Evolutionary conservation across 2,888 invertebrate species (phyloP).

Genomic region (Zhengitettix transpicula): DNA sequence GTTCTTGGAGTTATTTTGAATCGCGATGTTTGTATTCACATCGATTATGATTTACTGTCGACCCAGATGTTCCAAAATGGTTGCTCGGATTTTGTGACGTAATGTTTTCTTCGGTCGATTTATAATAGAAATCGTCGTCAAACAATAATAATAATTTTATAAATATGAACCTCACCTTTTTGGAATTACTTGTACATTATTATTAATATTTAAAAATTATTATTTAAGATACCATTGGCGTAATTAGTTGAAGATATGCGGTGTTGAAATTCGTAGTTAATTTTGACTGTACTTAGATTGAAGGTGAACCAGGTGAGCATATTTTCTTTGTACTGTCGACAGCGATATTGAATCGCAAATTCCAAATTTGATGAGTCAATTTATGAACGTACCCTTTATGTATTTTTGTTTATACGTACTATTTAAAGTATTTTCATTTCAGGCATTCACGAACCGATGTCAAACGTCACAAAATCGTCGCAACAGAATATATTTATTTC

Average conservation of each 20-base stretch:
- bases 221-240: neutral
- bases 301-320: conserved; percentile 10
- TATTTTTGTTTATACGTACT: neutral
- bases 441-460: neutral
- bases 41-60: too few species aligned
- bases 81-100: conserved; percentile 8
- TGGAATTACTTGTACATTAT: neutral
- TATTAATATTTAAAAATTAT: neutral
- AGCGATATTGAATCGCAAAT: neutral
- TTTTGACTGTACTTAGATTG: conserved; percentile 9
- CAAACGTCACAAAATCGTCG: neutral
- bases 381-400: too few species aligned
- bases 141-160: neutral
- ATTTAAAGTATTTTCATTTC: neutral
- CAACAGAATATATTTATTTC: neutral
- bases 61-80: conserved; percentile 6
- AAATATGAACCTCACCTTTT: neutral
- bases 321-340: neutral
- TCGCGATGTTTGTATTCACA: too few species aligned
- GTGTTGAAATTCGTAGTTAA: conserved; percentile 9
- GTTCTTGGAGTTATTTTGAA: too few species aligned
- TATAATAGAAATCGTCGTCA: conserved; percentile 2
- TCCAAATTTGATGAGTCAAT: too few species aligned
- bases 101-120: conserved; percentile 9
- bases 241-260: neutral